phyloP scores from a whole-genome alignment of 2,797 vertebrate species.

The Xenops minutus region DNA sequence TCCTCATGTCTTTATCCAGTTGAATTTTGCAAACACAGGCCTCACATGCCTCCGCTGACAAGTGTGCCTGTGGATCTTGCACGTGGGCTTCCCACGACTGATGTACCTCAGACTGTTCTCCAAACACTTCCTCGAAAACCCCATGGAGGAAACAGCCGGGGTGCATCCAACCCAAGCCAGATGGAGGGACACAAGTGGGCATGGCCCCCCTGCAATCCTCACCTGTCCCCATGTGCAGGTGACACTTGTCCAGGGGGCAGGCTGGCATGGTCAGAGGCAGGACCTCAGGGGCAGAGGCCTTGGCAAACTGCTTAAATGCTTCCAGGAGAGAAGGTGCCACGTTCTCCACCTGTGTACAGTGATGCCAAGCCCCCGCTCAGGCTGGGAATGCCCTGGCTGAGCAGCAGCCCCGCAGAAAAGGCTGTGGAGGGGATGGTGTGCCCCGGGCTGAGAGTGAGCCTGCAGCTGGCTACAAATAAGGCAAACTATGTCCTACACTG shows the following conservation, averaged over 20 bases:
- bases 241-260: not conserved
- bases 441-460: not conserved
- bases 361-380: not conserved
- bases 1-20: not conserved
- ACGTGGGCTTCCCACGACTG: accelerated
- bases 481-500: not conserved
- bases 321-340: not conserved
- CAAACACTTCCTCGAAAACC: not conserved
- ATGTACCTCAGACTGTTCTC: not conserved
- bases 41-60: not conserved
- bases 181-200: not conserved
- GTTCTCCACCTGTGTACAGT: not conserved
- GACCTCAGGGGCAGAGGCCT: not conserved
- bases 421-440: not conserved
- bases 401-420: not conserved
- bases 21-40: not conserved
- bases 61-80: not conserved
- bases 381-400: not conserved
- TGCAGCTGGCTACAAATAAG: not conserved
- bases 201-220: not conserved
- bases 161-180: not conserved
- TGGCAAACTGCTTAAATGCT: not conserved
- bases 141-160: not conserved
- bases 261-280: not conserved
- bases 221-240: not conserved